Base-by-base conservation (phyloP, 2,888 invertebrate genomes). In the Mermis nigrescens region DNA sequence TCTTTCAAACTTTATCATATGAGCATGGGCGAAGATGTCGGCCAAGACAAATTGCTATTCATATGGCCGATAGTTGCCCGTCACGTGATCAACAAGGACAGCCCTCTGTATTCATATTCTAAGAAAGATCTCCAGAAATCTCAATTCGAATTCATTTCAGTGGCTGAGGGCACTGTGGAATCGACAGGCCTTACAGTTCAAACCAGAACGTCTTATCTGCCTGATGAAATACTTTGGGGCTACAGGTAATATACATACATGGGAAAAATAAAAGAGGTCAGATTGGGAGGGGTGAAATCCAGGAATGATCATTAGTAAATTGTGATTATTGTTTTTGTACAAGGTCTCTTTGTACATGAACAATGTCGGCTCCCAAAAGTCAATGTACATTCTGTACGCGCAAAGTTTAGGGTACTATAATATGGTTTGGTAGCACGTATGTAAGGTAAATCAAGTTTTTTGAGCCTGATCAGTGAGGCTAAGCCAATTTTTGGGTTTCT, bases 131-230 rank as follows among this genome's bases (percentile, higher is more conserved):
- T 57, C 26, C 28, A 15, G 29, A 32, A 57, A 4, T 26, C 2
- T 19, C 24, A 57, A 3, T 46, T 57, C 19, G 57, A 57, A 28
- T 4, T 57, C 22, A 46, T 57, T 3, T 46, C 57, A 19, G 28
- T 45, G 3, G 46, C 29, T 7, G 57, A 57, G 22, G 57, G 57
- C 19, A 57, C 46, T 24, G 57, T 57, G 2, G 57, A 57, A 57
- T 4, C 46, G 27, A 57, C 57, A 3, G 57, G 57, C 2, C n/a
- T 57, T 12, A 46, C 57, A 15, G 3, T 22, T 15, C 57, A 57
- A 28, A 27, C 46, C 19, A n/a, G 46, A 27, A 57, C 57, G 4
- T 57, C 57, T 3, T 57, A 57, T 46, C 26, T 57, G 26, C 46
- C 57, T 26, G 3, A 26, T 3, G 57, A 57, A 57, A 46, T 57